Conservation (phyloP, 2,113 vertebrate genomes). For the Hippocampus mohnikei region DNA sequence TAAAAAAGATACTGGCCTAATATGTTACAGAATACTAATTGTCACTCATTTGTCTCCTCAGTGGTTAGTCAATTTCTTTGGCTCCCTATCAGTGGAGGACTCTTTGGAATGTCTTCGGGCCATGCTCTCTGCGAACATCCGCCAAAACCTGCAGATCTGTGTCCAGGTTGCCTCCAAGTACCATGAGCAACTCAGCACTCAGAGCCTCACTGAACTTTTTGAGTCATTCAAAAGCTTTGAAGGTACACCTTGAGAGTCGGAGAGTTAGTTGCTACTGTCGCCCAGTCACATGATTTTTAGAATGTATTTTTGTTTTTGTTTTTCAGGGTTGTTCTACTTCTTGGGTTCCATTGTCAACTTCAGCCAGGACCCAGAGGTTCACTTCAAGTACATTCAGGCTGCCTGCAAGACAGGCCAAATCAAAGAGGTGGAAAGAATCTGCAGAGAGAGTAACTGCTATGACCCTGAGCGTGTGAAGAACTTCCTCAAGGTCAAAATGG, state of each 20-base stretch:
- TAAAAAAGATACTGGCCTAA: not conserved
- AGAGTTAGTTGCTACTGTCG: not conserved
- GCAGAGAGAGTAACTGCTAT: constrained; percentile 97
- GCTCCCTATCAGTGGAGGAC: constrained; percentile 95
- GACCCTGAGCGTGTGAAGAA: constrained; percentile 98
- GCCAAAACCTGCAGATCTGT: constrained; percentile 98
- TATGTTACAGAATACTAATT: not conserved
- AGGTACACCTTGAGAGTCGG: constrained; percentile 67
- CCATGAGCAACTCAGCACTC: constrained; percentile 92
- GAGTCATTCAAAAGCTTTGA: constrained; percentile 99
- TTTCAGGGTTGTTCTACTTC: constrained; percentile 95
- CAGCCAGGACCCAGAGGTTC: constrained; percentile 98
- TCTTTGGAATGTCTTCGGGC: constrained; percentile 95
- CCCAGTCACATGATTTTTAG: not conserved
- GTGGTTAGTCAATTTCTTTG: constrained; percentile 99
- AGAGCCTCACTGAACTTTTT: constrained; percentile 94
- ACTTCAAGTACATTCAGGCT: constrained; percentile 99
- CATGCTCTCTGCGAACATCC: constrained; percentile 97
- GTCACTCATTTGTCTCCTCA: constrained; percentile 43
- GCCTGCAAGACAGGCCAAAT: constrained; percentile 98
- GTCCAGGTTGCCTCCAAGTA: constrained; percentile 98
- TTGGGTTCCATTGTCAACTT: constrained; percentile 99
- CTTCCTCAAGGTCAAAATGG: constrained; percentile 87
- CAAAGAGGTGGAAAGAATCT: constrained; percentile 99
- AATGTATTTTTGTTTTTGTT: not conserved